A percentile compares a stretch with the other conserved stretches of the same genome.
phyloP scores from a whole-genome alignment of 2,113 vertebrate species.

The Lathamus discolor region DNA sequence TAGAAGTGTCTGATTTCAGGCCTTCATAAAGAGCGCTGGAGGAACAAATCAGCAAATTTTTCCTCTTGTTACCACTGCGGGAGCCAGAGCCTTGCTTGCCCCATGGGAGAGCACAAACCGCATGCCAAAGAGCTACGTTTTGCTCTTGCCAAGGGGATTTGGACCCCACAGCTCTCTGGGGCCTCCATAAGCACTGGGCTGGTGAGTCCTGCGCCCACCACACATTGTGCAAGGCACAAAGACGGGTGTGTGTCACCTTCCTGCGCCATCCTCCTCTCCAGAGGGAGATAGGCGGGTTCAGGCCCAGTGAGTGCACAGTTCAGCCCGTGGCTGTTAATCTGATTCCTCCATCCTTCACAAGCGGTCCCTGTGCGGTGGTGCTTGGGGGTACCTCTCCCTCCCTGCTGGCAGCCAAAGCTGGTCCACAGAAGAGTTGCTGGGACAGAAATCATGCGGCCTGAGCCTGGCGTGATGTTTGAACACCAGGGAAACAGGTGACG shows the following conservation, averaged over 20 bases:
- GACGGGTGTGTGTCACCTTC: not conserved
- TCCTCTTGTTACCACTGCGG: not conserved
- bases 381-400: not conserved
- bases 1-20: not conserved
- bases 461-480: not conserved
- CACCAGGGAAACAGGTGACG: not conserved
- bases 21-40: not conserved
- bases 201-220: not conserved
- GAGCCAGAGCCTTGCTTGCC: not conserved
- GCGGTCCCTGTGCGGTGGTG: accelerated
- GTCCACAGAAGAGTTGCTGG: not conserved
- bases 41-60: not conserved
- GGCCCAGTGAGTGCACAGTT: not conserved
- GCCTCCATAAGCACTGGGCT: not conserved
- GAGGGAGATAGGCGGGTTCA: not conserved
- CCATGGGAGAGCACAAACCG: not conserved
- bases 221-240: accelerated
- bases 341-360: not conserved
- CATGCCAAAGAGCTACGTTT: accelerated
- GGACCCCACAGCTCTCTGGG: not conserved
- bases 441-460: not conserved
- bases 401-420: not conserved
- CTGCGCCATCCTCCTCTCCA: not conserved
- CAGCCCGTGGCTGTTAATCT: not conserved
- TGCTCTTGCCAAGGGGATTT: not conserved